Percentiles rank a stretch among this genome's conserved stretches.
Conservation (phyloP, 2,113 vertebrate species). For the Rhodinocichla rosea region DNA sequence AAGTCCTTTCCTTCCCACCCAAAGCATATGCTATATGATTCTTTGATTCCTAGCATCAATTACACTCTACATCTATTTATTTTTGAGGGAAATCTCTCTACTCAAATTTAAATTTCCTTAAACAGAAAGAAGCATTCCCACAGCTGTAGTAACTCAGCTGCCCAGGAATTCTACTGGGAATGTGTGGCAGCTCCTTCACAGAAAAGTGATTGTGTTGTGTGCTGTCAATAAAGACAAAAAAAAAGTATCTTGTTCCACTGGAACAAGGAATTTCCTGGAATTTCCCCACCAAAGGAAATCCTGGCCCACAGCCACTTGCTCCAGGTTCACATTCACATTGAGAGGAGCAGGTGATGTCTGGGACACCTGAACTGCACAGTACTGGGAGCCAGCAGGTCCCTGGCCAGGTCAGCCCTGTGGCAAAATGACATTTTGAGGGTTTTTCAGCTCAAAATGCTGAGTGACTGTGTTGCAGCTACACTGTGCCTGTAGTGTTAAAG, state of each 20-base stretch:
- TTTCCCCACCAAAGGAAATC: background rate
- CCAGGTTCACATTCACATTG: accelerated
- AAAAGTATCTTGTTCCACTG: background rate
- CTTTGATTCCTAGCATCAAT: background rate
- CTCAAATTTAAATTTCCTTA: background rate
- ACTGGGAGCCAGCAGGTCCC: background rate
- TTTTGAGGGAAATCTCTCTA: background rate
- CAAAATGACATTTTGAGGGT: background rate
- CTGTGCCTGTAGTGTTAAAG: accelerated
- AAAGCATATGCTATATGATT: background rate
- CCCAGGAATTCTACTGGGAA: background rate
- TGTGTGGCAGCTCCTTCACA: background rate
- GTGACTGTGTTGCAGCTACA: background rate
- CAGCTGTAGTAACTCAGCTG: background rate
- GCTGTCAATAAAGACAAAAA: background rate
- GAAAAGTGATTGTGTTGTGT: background rate
- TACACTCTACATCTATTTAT: background rate
- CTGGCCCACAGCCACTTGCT: background rate
- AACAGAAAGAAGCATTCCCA: background rate
- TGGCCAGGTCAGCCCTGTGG: background rate
- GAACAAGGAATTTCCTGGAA: too few relatives aligned
- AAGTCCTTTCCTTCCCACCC: background rate
- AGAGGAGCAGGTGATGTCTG: background rate
- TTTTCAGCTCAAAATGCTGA: background rate
- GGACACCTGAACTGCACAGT: background rate